Base-by-base conservation (phyloP, 1,140 invertebrate genomes). In the Anthonomus grandis region DNA sequence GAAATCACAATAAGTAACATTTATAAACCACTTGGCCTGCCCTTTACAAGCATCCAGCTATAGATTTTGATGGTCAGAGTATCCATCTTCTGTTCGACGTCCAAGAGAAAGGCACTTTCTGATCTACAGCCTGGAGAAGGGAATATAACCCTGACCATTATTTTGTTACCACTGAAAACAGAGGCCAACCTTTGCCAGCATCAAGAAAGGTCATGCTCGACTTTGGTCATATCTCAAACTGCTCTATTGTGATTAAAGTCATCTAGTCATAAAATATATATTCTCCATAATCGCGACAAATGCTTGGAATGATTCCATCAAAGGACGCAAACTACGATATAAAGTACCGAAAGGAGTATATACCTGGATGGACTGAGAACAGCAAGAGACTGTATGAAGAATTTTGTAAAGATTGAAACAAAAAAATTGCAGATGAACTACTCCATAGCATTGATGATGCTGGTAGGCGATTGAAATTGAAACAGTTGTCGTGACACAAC, bases 221-320 rank as follows among this genome's bases (percentile, higher is more conserved):
- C 21, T 58, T 61, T 36, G 55, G 55, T 37, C 54, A 52, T 21
- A 61, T 54, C 41, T 55, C 58, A 31, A 47, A 58, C 37, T 4
- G 59, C 24, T 55, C 55, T 25, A 49, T 41, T 5, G 5, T 61
- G 5, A 47, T 49, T 19, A 34, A 54, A n/a, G 45, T 45, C 4
- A 25, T n/a, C n/a, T n/a, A n/a, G n/a, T n/a, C n/a, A n/a, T n/a
- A n/a, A 41, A 12, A 44, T 21, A 8, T 2, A 3, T 18, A 45
- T 54, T 17, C 54, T 37, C 6, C 17, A 5, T n/a, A n/a, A n/a
- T n/a, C n/a, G n/a, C n/a, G n/a, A n/a, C n/a, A n/a, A n/a, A n/a
- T n/a, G n/a, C n/a, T n/a, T n/a, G n/a, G n/a, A n/a, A n/a, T n/a
- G n/a, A n/a, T n/a, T n/a, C n/a, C n/a, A n/a, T n/a, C n/a, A n/a